Evolutionary conservation across 2,113 vertebrate species (phyloP).

Genomic region (Isurus oxyrinchus): DNA sequence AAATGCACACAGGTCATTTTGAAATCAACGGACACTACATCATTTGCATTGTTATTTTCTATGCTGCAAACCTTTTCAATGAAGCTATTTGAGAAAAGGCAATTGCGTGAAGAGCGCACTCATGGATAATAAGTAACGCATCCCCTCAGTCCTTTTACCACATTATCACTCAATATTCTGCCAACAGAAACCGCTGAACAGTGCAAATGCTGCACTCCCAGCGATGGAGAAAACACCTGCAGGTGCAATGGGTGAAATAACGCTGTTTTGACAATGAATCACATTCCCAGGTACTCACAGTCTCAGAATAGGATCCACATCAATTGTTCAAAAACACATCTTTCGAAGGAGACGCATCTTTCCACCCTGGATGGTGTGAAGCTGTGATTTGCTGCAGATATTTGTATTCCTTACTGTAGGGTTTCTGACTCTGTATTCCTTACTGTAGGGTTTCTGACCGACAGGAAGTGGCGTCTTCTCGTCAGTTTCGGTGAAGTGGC

Average conservation of each 20-base stretch:
- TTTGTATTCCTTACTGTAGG: slow-evolving; percentile 29
- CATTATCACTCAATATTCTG: background rate
- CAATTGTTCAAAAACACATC: background rate
- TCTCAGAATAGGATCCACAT: background rate
- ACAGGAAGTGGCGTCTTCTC: slow-evolving; percentile 41
- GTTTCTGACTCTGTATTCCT: slow-evolving; percentile 22
- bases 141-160: background rate
- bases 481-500: slow-evolving; percentile 34
- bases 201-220: background rate
- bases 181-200: background rate
- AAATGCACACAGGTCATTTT: background rate
- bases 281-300: background rate
- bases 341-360: background rate
- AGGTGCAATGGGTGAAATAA: background rate
- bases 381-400: background rate
- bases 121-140: background rate
- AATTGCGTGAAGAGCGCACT: background rate
- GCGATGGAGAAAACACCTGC: background rate
- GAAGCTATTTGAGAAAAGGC: background rate
- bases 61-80: background rate
- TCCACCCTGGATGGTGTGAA: background rate
- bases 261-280: background rate
- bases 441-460: slow-evolving; percentile 41
- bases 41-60: background rate
- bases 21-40: background rate